A percentile compares a stretch with the other conserved stretches of the same genome.
These are phyloP conservation scores for Microcebus tavaratra DNA, from an alignment of 2,113 vertebrate species.

Conservation along the genomic window DNA sequence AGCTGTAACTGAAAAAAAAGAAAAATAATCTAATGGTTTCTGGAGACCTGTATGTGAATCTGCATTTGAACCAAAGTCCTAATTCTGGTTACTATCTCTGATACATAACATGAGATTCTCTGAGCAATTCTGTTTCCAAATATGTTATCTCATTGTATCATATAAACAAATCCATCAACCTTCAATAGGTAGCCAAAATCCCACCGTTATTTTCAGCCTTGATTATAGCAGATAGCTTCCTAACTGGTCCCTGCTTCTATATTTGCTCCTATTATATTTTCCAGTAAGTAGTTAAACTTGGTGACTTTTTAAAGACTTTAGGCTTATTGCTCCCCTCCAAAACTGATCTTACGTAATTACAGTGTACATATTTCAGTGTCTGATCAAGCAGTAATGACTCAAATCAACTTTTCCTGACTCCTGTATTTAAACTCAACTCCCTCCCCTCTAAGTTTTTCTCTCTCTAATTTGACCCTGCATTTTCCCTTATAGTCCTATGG, in stretches of 20 bases:
- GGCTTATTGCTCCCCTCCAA: neutral
- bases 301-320: neutral
- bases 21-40: neutral
- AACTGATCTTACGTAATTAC: neutral
- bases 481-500: neutral
- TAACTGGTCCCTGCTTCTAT: neutral
- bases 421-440: neutral
- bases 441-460: neutral
- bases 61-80: neutral
- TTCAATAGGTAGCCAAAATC: neutral
- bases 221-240: neutral
- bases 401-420: neutral
- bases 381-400: neutral
- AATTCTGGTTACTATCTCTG: neutral
- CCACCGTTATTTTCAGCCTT: neutral
- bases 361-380: neutral
- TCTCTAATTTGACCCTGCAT: neutral
- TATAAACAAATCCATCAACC: neutral
- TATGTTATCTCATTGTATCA: neutral
- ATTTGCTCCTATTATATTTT: neutral
- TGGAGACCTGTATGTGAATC: neutral
- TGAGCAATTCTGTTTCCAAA: conserved; percentile 13
- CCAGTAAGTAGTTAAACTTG: neutral
- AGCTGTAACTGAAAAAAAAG: neutral
- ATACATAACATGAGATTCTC: neutral